Evolutionary conservation across 2,888 invertebrate genomes (phyloP), one percentile per base, ranked within the genome.

Genomic region (Eulithis testata): DNA sequence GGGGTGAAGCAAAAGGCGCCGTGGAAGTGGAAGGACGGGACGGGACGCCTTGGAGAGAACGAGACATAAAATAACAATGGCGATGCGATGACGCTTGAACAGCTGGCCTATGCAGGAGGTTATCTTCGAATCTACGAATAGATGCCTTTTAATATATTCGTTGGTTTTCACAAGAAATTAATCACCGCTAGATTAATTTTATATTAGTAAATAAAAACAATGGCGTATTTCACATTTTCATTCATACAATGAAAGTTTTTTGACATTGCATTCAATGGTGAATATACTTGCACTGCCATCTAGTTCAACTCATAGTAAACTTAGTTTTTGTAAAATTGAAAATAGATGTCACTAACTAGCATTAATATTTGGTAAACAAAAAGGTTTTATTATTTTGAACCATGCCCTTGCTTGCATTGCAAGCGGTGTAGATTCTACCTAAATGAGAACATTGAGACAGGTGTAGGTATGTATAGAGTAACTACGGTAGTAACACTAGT

Each of bases 51-150:
- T 76, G 63, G 80, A 61, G 72, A 77, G 79, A 87, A 79, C 73
- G 87, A 89, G 88, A 90, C 62, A 76, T 81, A 78, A 76, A 82
- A 84, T 80, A 86, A 87, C 84, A 87, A 69, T 62, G 62, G 51
- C 64, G 53, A 65, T 65, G 51, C 64, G 53, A 65, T 65, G 65
- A 68, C 68, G 68, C 68, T 60, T 63, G 60, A 67, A 63, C 65
- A 65, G 68, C 68, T 68, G 37, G 64, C 56, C 60, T 36, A 53
- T 52, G 51, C 37, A 27, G 12, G 53, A 51, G 6, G 44, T 49
- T 49, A 49, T 21, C 49, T 49, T 49, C 21, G 49, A 49, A 47
- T 45, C 27, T 8, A 2, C 37, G 21, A 21, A 21, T 21, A 21
- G 3, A 31, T 43, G 31, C 14, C 36, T 58, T 62, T 57, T 52